A percentile compares a stretch with the other conserved stretches of the same genome.
Conservation (phyloP, 1,140 invertebrate genomes). For the Diabrotica undecimpunctata region DNA sequence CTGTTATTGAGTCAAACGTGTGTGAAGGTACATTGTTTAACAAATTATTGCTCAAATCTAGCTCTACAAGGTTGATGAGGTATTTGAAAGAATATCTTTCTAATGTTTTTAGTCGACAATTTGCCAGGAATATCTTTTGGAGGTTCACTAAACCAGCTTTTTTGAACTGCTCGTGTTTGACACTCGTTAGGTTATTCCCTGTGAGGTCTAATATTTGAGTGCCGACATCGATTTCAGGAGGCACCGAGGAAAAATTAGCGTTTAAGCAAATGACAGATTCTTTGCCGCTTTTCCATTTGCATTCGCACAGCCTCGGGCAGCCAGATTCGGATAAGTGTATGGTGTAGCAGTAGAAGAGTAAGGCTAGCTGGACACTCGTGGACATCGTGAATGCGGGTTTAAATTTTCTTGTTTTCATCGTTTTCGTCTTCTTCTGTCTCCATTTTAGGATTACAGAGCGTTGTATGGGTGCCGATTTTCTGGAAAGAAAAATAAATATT, state of each 20-base stretch:
- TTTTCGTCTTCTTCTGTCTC: slow-evolving; percentile 42
- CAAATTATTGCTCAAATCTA: slow-evolving; percentile 73
- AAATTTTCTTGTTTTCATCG: slow-evolving; percentile 20
- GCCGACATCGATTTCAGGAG: slow-evolving; percentile 63
- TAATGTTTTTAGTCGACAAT: slow-evolving; percentile 60
- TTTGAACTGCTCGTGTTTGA: slow-evolving; percentile 68
- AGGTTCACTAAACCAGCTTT: slow-evolving; percentile 69
- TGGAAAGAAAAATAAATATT: too few relatives aligned
- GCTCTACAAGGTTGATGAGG: slow-evolving; percentile 71
- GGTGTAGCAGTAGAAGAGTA: slow-evolving; percentile 35
- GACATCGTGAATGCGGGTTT: slow-evolving; percentile 13
- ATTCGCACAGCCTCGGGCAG: slow-evolving; percentile 72
- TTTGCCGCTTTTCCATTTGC: slow-evolving; percentile 83
- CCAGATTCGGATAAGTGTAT: slow-evolving; percentile 48
- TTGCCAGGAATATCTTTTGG: slow-evolving; percentile 70
- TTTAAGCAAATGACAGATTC: slow-evolving; percentile 73
- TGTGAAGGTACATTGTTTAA: slow-evolving; percentile 66
- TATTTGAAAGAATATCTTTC: slow-evolving; percentile 64
- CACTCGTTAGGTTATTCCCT: slow-evolving; percentile 63
- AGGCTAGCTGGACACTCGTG: slow-evolving; percentile 20
- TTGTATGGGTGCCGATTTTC: neutral
- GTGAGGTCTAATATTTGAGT: slow-evolving; percentile 75
- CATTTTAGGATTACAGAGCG: slow-evolving; percentile 28
- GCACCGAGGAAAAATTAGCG: slow-evolving; percentile 67
- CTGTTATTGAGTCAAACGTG: slow-evolving; percentile 64